Conservation (phyloP, 23 tunicate genomes). For the Trididemnum clinides region DNA sequence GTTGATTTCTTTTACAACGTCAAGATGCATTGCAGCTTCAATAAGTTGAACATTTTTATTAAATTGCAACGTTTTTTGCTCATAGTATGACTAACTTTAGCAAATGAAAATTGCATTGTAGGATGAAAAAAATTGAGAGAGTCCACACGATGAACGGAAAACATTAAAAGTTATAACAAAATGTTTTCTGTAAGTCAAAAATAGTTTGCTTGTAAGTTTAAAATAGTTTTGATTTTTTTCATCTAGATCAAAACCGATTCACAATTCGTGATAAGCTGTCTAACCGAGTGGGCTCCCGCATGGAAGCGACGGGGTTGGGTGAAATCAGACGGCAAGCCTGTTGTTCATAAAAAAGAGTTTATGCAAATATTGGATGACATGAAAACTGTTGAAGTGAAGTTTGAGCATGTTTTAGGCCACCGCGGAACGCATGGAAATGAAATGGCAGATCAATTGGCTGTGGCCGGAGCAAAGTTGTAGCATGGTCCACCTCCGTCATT, state of each 20-base stretch:
- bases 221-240: too few species aligned
- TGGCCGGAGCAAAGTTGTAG: slow-evolving; percentile 46
- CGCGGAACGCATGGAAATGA: slow-evolving; percentile 79
- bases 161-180: too few species aligned
- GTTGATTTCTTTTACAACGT: too few species aligned
- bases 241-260: slow-evolving; percentile 76
- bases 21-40: too few species aligned
- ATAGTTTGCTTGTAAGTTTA: too few species aligned
- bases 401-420: slow-evolving; percentile 85
- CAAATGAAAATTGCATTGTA: too few species aligned
- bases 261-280: slow-evolving; percentile 74
- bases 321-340: slow-evolving; percentile 81
- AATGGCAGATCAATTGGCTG: slow-evolving; percentile 90
- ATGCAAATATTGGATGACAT: slow-evolving; percentile 50
- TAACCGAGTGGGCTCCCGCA: slow-evolving; percentile 69
- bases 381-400: slow-evolving; percentile 68
- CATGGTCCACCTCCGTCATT: background rate
- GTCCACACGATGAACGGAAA: too few species aligned
- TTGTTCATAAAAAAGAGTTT: slow-evolving; percentile 74
- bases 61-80: too few species aligned
- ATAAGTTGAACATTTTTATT: too few species aligned
- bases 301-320: slow-evolving; percentile 75
- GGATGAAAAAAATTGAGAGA: too few species aligned
- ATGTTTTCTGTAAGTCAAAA: too few species aligned
- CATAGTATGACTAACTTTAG: too few species aligned